Base-by-base conservation (phyloP, 1,140 invertebrate genomes). In the Drosophila equinoxialis region DNA sequence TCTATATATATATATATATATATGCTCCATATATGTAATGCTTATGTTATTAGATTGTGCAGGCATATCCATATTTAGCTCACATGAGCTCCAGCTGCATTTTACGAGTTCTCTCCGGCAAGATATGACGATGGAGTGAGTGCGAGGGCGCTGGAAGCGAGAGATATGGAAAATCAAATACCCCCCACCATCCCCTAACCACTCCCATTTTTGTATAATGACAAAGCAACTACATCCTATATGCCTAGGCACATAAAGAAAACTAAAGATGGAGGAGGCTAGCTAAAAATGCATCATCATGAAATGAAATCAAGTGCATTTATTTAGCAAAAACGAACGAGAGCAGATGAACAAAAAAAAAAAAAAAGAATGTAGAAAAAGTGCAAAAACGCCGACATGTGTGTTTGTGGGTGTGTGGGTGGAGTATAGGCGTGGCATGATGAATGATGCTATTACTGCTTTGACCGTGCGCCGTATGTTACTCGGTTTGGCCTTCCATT, bases 281-380 rank as follows among this genome's bases (percentile, higher is more conserved):
- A 77, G 76, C 73, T 77, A 42, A 79, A 85, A 89, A 78, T 87
- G 84, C 84, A 86, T 87, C 83, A 89, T 79, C 83, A 80, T 79
- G 70, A 77, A 87, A 87, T 87, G 84, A 89, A 87, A 87, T 87
- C 83, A 87, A 87, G 77, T 87, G 83, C 84, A 87, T 89, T 87
- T 87, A 87, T 87, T 89, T 79, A 87, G 72, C 62, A 23, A 51
- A 51, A 51, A 51, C 45, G 45, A 51, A 51, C 33, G 7, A 35
- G 54, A 11, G 23, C 10, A 13, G 37, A 48, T 37, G 7, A 17
- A 17, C 17, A 17, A 17, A 17, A 17, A n/a, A n/a, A 8, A 45
- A 20, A 26, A 48, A 14, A 42, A 17, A 17, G 11, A 33, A 4
- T n/a, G 8, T 14, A 58, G n/a, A 59, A 71, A 60, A 35, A 62